A percentile compares a stretch with the other conserved stretches of the same genome.
These are phyloP conservation scores for Achatina immaculata DNA, from an alignment of 1,140 invertebrate genomes.

Conservation along the genomic window DNA sequence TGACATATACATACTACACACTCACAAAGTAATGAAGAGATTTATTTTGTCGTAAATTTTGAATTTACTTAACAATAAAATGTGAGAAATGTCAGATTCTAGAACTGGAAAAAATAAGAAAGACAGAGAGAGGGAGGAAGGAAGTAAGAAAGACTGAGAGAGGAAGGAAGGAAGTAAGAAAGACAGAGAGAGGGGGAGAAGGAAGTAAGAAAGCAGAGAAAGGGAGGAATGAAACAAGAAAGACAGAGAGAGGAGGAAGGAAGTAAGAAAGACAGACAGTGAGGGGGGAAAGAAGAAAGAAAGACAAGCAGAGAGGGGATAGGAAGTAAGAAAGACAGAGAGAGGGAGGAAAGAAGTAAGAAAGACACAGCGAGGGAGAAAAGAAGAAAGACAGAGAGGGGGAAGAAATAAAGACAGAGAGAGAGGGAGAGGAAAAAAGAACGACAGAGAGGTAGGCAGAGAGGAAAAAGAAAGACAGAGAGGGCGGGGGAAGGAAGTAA, in stretches of 20 bases:
- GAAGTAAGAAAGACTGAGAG: neutral
- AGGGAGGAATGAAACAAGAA: too few relatives aligned
- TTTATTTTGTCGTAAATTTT: neutral
- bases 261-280: too few relatives aligned
- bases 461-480: neutral
- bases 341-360: slow-evolving; percentile 15
- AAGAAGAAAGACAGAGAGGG: neutral
- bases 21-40: neutral
- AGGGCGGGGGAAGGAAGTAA: neutral
- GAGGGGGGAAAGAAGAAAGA: too few relatives aligned
- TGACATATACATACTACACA: neutral
- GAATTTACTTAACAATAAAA: neutral
- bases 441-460: neutral
- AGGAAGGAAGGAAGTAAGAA: neutral
- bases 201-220: too few relatives aligned
- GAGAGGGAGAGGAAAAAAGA: neutral
- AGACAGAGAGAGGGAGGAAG: neutral
- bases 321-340: slow-evolving; percentile 20
- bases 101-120: neutral
- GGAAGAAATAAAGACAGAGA: neutral
- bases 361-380: slow-evolving; percentile 7
- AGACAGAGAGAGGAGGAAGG: too few relatives aligned
- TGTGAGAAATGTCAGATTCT: neutral
- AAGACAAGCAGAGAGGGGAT: neutral
- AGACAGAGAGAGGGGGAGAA: neutral